Percentiles rank a stretch among this genome's conserved stretches.
phyloP scores from a whole-genome alignment of 2,888 invertebrate genomes.

The Andrena marginata region DNA sequence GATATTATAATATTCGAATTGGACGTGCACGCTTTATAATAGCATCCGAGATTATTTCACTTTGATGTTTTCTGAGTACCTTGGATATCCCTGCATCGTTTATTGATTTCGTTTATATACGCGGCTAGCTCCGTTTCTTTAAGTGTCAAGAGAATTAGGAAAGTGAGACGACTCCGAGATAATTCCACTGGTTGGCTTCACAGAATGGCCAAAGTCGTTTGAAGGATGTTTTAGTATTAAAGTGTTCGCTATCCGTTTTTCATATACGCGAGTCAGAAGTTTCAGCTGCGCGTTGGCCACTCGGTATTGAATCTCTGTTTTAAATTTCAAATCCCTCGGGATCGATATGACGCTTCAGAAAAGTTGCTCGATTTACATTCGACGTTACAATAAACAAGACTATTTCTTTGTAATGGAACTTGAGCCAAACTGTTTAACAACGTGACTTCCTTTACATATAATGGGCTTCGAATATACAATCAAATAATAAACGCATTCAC shows the following conservation, averaged over 20 bases:
- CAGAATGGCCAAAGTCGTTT: not conserved
- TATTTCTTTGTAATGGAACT: not conserved
- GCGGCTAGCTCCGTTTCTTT: not conserved
- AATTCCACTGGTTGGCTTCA: not conserved
- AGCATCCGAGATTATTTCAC: constrained; percentile 7
- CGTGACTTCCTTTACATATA: not conserved
- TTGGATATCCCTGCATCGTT: not conserved
- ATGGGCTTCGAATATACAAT: not conserved
- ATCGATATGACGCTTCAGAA: not conserved
- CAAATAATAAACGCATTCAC: not conserved
- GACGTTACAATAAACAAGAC: not conserved
- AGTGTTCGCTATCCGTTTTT: not conserved
- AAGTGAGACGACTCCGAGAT: not conserved
- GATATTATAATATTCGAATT: constrained; percentile 78
- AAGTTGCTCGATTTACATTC: constrained; percentile 8
- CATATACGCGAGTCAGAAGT: not conserved
- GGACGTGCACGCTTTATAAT: constrained; percentile 52
- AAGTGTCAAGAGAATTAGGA: not conserved
- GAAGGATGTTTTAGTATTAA: not conserved
- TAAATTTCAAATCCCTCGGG: constrained; percentile 3
- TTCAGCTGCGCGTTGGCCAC: not conserved
- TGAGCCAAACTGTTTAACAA: not conserved
- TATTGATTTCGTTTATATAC: constrained; percentile 16
- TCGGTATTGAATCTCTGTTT: constrained; percentile 13
- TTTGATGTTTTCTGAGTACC: constrained; percentile 21